Conservation (phyloP, 2,797 vertebrate genomes). For the Xyrichtys novacula region DNA sequence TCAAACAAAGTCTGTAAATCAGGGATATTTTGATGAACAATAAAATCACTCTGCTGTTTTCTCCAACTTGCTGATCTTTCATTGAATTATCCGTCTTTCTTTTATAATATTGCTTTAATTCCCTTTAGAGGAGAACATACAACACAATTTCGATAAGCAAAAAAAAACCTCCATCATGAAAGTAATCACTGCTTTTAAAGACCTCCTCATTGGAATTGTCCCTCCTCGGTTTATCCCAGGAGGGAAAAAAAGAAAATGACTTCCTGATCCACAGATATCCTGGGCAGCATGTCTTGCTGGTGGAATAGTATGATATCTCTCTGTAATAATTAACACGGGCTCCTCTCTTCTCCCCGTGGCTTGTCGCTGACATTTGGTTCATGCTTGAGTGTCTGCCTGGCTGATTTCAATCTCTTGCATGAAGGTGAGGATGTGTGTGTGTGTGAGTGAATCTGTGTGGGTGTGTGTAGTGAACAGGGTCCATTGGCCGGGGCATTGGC, state of each 20-base stretch:
- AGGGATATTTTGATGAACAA: slow-evolving; percentile 67
- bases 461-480: slow-evolving; percentile 34
- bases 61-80: slow-evolving; percentile 48
- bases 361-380: slow-evolving; percentile 88
- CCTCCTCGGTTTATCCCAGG: slow-evolving; percentile 71
- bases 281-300: slow-evolving; percentile 69
- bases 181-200: slow-evolving; percentile 80
- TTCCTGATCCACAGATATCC: slow-evolving; percentile 77
- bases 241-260: slow-evolving; percentile 73
- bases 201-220: slow-evolving; percentile 74
- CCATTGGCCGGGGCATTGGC: slow-evolving; percentile 71
- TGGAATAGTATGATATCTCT: slow-evolving; percentile 69
- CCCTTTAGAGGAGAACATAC: slow-evolving; percentile 55
- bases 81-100: slow-evolving; percentile 17
- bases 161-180: slow-evolving; percentile 60
- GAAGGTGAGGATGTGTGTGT: slow-evolving; percentile 76
- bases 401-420: slow-evolving; percentile 88
- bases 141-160: slow-evolving; percentile 43
- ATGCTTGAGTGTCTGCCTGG: slow-evolving; percentile 87
- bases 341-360: slow-evolving; percentile 80
- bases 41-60: slow-evolving; percentile 57
- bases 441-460: slow-evolving; percentile 45
- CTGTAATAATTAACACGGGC: slow-evolving; percentile 84
- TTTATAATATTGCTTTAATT: slow-evolving; percentile 32
- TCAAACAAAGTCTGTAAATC: slow-evolving; percentile 75